phyloP scores from a whole-genome alignment of 1,140 invertebrate genomes.

The Lordiphosa mommai region DNA sequence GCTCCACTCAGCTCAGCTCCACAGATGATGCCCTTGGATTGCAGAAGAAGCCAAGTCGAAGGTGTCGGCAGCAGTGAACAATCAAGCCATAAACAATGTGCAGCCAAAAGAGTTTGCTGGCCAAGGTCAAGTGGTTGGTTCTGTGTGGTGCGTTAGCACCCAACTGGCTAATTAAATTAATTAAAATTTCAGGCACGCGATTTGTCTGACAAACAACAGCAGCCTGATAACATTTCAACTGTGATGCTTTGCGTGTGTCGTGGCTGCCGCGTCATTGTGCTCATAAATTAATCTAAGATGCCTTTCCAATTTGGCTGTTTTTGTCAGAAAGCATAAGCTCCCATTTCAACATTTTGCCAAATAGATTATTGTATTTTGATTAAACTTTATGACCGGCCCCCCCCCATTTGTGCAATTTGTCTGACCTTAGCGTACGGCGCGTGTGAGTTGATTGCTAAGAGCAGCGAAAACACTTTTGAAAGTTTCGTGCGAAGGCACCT shows the following conservation, averaged over 20 bases:
- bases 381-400: slow-evolving; percentile 30
- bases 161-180: slow-evolving; percentile 66
- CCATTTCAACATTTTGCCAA: too few relatives aligned
- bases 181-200: slow-evolving; percentile 68
- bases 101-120: slow-evolving; percentile 46
- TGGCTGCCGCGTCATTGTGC: slow-evolving; percentile 54
- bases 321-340: neutral
- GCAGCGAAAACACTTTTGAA: slow-evolving; percentile 33
- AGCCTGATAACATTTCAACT: slow-evolving; percentile 61
- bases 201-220: slow-evolving; percentile 45
- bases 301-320: slow-evolving; percentile 58
- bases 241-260: slow-evolving; percentile 49
- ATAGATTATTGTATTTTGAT: too few relatives aligned
- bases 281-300: slow-evolving; percentile 48
- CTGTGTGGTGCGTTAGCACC: slow-evolving; percentile 22
- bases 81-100: slow-evolving; percentile 74
- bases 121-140: slow-evolving; percentile 30
- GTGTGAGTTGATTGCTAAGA: slow-evolving; percentile 34
- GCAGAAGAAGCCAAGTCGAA: slow-evolving; percentile 37
- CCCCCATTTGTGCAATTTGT: slow-evolving; percentile 36
- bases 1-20: slow-evolving; percentile 16
- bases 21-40: slow-evolving; percentile 57
- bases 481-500: slow-evolving; percentile 25
- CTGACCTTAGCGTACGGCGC: slow-evolving; percentile 32
- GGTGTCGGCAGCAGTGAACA: slow-evolving; percentile 47